phyloP scores from a whole-genome alignment of 2,113 vertebrate species.

The Elephantulus edwardii region DNA sequence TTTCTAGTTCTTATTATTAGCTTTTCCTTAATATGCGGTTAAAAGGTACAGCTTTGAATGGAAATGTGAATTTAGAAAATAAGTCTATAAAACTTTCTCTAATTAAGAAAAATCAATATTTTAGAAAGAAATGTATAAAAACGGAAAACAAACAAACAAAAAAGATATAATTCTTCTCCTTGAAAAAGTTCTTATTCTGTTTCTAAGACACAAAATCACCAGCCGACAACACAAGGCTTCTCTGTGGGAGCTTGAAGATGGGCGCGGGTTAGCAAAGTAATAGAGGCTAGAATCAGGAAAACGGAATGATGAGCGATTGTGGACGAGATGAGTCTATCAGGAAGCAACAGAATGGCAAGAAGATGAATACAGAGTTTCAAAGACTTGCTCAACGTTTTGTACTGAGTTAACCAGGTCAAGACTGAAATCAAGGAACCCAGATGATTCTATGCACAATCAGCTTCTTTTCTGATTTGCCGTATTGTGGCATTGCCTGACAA shows the following conservation, averaged over 20 bases:
- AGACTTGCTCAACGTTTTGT: neutral
- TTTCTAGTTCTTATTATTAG: neutral
- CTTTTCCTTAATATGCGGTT: neutral
- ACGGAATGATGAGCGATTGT: neutral
- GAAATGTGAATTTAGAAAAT: no score
- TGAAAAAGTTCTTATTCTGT: neutral
- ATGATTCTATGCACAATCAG: neutral
- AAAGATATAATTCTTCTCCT: no score
- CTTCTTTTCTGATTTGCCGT: neutral
- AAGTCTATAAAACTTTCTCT: no score
- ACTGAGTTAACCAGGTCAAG: neutral
- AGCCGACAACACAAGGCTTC: neutral
- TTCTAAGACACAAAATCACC: neutral
- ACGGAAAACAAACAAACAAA: no score
- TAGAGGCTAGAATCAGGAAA: neutral
- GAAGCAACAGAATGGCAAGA: neutral
- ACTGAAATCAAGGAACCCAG: neutral
- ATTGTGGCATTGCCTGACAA: neutral
- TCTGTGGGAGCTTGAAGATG: neutral
- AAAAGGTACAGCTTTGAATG: neutral
- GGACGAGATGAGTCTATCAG: neutral
- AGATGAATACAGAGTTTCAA: neutral
- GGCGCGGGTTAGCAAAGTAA: neutral
- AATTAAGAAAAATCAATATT: no score
- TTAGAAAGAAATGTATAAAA: no score